These are phyloP conservation scores for Metopia argyrocephala DNA, from an alignment of 2,888 invertebrate genomes.

Conservation along the genomic window DNA sequence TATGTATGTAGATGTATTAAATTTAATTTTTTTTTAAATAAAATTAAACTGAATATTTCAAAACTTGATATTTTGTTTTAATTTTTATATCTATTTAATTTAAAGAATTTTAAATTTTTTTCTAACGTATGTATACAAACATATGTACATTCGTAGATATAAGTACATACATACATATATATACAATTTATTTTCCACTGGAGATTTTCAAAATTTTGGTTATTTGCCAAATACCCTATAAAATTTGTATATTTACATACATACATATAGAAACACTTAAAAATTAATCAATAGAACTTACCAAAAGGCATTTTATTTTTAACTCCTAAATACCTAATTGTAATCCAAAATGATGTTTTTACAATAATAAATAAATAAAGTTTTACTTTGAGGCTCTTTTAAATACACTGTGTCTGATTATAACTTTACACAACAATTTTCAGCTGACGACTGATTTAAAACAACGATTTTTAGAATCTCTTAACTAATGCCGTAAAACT, in stretches of 20 bases:
- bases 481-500: conserved; percentile 5
- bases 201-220: too few species aligned
- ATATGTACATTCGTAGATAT: background rate
- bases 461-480: conserved; percentile 39
- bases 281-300: conserved; percentile 8
- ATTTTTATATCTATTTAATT: too few species aligned
- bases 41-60: too few species aligned
- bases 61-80: too few species aligned
- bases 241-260: too few species aligned
- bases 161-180: conserved; percentile 4
- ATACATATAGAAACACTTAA: background rate
- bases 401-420: background rate
- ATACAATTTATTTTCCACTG: background rate
- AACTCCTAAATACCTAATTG: background rate
- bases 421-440: conserved; percentile 39
- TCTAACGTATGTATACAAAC: background rate
- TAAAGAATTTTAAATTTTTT: too few species aligned
- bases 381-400: conserved; percentile 3
- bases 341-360: background rate
- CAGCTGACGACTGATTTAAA: conserved; percentile 42
- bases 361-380: conserved; percentile 4
- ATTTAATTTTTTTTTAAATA: too few species aligned
- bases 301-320: conserved; percentile 44
- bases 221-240: too few species aligned
- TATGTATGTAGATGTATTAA: too few species aligned